A percentile compares a stretch with the other conserved stretches of the same genome.
Conservation (phyloP, 2,888 invertebrate genomes). For the Chalcosyrphus nemorum region DNA sequence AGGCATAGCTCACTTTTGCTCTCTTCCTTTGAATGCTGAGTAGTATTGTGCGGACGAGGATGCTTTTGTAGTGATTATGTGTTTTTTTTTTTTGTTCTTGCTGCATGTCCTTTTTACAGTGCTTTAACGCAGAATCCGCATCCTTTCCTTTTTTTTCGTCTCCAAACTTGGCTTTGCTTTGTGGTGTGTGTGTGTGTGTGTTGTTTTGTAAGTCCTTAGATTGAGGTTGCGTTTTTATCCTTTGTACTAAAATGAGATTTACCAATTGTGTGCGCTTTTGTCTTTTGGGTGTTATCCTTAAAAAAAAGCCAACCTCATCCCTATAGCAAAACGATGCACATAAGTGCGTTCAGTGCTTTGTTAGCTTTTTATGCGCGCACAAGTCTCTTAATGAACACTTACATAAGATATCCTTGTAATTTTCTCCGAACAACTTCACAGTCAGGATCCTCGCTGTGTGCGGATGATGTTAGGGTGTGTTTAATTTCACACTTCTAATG, state of each 20-base stretch:
- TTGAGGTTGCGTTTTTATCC: slow-evolving; percentile 57
- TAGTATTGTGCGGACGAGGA: not conserved
- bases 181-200: not conserved
- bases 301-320: not conserved
- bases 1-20: slow-evolving; percentile 64
- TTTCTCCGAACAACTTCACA: not conserved
- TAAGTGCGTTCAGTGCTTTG: slow-evolving; percentile 58
- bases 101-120: not conserved
- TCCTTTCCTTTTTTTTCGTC: too few relatives aligned
- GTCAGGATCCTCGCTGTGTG: not conserved
- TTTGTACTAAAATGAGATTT: slow-evolving; percentile 58
- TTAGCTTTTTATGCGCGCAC: slow-evolving; percentile 27
- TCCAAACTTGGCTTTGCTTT: slow-evolving; percentile 32
- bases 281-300: not conserved
- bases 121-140: not conserved
- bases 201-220: slow-evolving; percentile 40
- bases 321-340: not conserved
- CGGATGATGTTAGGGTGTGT: slow-evolving; percentile 4
- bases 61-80: slow-evolving; percentile 55
- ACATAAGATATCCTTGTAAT: slow-evolving; percentile 48
- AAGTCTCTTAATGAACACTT: slow-evolving; percentile 52
- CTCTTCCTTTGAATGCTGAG: slow-evolving; percentile 45
- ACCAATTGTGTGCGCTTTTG: slow-evolving; percentile 56
- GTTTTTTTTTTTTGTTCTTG: not conserved
- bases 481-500: slow-evolving; percentile 67